Base-by-base conservation (phyloP, 2,113 vertebrate species). In the Dasyornis broadbenti region DNA sequence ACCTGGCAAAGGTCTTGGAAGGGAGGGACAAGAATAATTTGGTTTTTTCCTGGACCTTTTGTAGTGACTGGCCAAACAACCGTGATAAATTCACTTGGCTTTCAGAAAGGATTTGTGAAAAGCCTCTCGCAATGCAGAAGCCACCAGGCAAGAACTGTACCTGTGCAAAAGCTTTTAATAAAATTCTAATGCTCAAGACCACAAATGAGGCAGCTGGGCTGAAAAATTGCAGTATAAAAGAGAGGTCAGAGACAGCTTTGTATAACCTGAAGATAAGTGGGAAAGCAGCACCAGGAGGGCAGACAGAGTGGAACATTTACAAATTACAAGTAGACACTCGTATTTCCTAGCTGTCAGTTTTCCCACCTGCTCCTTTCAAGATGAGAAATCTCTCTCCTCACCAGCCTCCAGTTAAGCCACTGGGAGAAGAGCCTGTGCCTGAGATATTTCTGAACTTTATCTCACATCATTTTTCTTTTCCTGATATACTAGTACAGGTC, bases 341-440 rank as follows among this genome's bases (percentile, higher is more conserved):
- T 5, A 63, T 82, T 50, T 66, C 31, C 75, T 1, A 19, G 27
- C 19, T 85, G 84, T 61, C 81, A 20, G 9, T 39, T 85, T 73
- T 80, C 63, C 70, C 90, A 93, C 30, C 91, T 88, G 87, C 59
- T 65, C 5, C 77, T 91, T 95, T 96, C 90, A 87, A 77, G 84
- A 47, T 23, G 45, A 87, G 60, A 71, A 82, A 71, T 13, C 3
- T 50, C 45, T 40, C 66, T 65, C 57, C 83, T 40, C 68, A 37
- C 49, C 90, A 75, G 64, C 93, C 85, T 86, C 79, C 56, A 78
- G 81, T 89, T 7, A 56, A 94, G 80, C 83, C 82, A 28, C 56
- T 71, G 80, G 89, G 79, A 88, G 69, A 70, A 19, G 35, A 88
- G 45, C 11, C 81, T 49, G 57, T 10, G 13, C 66, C 82, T 14